Evolutionary conservation across 2,797 vertebrate species (phyloP), one percentile per base, ranked within the genome.

Genomic region (Sebastes iracundus): DNA sequence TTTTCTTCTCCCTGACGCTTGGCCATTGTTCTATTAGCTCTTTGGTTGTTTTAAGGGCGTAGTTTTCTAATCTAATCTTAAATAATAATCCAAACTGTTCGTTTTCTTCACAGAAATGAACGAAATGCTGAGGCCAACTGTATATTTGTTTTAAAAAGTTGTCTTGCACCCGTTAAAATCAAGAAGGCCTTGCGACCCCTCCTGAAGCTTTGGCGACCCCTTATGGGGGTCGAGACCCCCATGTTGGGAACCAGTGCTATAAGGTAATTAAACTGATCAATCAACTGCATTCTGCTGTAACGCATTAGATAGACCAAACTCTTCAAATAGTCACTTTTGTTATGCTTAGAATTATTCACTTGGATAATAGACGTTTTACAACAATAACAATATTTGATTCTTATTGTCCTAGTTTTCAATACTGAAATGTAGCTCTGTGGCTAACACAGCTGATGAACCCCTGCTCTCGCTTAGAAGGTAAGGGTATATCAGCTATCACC

Each of bases 391-490:
- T 7, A n/a, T 28, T 28, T 20, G 2, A 6, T 33, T 63, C 35
- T 70, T 8, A 11, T 72, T 46, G 27, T 12, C 23, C 18, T 46
- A 0, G 18, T 28, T 70, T 70, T 58, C 11, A 58, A 67, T 59
- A n/a, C 23, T 35, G n/a, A 69, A 68, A 68, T 22, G 28, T 16
- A n/a, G 49, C 14, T 68, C 7, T 14, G 33, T 55, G 52, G n/a
- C 66, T 22, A 14, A 68, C 7, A 14, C 0, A 5, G 13, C 35
- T 0, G 0, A 38, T 6, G 1, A 38, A 38, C 35, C 13, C 35
- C 35, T 38, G 35, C 35, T 38, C 14, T 38, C 2, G 13, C 35
- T 38, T 38, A 38, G 35, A 38, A 38, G 35, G 13, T 0, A 38
- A 38, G 13, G 1, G 35, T 38, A 38, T 14, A 38, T 38, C 35